Evolutionary conservation across 1,140 invertebrate species (phyloP).

Genomic region (Melanaphis sacchari): DNA sequence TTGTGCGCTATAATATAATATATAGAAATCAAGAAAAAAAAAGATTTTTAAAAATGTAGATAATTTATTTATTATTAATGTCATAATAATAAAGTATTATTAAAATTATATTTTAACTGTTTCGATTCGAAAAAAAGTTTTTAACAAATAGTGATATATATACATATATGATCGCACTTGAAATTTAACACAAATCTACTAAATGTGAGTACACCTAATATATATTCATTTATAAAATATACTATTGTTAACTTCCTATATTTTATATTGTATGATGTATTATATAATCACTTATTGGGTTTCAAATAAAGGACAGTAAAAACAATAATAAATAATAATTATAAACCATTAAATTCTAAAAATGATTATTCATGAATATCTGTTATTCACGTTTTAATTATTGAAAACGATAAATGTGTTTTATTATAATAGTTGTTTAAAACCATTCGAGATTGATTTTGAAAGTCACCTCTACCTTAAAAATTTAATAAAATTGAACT

Average conservation of each 20-base stretch:
- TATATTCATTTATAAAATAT: too few relatives aligned
- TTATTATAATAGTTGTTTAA: neutral
- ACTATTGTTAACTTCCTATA: neutral
- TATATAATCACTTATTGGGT: neutral
- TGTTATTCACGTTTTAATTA: neutral
- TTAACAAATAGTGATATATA: neutral
- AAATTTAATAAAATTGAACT: neutral
- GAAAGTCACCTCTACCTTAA: too few relatives aligned
- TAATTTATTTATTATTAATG: neutral
- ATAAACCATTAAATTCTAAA: neutral
- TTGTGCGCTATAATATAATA: neutral
- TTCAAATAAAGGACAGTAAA: neutral
- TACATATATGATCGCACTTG: neutral
- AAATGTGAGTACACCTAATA: slow-evolving; percentile 15
- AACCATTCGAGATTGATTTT: neutral
- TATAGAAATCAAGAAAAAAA: neutral
- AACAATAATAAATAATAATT: neutral
- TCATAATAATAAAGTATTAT: neutral
- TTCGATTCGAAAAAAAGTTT: neutral
- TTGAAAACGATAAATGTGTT: neutral
- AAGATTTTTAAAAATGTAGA: neutral
- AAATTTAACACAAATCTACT: neutral
- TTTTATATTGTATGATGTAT: neutral
- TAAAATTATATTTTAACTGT: neutral
- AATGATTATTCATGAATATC: neutral